Evolutionary conservation across 2,113 vertebrate species (phyloP), one percentile per base, ranked within the genome.

Genomic region (Baryphthengus martii): DNA sequence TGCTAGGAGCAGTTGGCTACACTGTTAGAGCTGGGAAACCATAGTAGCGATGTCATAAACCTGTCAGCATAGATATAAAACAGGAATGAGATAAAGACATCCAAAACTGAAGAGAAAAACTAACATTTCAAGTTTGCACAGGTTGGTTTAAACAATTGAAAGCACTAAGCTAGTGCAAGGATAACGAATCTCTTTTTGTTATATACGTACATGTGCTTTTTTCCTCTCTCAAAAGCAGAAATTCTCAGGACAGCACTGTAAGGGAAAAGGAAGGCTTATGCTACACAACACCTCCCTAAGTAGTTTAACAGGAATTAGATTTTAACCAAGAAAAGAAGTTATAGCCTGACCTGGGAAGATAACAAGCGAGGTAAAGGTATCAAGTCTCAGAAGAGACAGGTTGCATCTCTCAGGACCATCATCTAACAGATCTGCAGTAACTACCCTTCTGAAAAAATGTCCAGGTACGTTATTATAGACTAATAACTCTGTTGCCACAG

Each of bases 171-270:
- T 75, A 24, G 10, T 40, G 4, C 6, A 84, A 63, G 5, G 17
- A 25, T 35, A 79, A 70, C 40, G 50, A 87, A 20, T 16, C 8
- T 14, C 7, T 2, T 74, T 81, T 73, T 67, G 29, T 33, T 50
- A 50, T 6, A 8, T 37, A 29, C 0, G 5, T 66, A 23, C 0
- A 1, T 26, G 3, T 42, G 11, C 6, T 17, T 61, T 63, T 44
- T n/a, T 56, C 10, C 6, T 18, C 12, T 35, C 3, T 56, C 39
- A 67, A 9, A 7, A 62, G 15, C 26, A 84, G 18, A 89, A 63
- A 87, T 31, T 70, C n/a, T 58, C 11, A 45, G 3, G 17, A 39
- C 10, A 37, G 11, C 12, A 53, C 39, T 67, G 29, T 7, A 85
- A 91, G 20, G 7, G 5, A 79, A 55, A 76, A 44, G 24, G 7